Conservation (phyloP, 2,797 vertebrate species). For the Cyclura pinguis region DNA sequence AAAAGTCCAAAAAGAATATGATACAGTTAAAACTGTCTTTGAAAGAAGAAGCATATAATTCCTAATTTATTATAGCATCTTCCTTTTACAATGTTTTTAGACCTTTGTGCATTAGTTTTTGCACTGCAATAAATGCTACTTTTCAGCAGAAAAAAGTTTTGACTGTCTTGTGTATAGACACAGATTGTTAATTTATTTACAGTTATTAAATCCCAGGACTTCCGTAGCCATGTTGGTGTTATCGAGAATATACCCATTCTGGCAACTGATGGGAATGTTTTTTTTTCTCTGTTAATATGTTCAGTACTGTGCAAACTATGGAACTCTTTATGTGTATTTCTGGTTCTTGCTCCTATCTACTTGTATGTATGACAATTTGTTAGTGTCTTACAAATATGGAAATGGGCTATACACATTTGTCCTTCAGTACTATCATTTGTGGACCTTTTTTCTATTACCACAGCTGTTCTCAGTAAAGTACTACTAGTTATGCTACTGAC, state of each 20-base stretch:
- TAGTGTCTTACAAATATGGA: background rate
- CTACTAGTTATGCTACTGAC: background rate
- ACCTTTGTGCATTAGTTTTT: background rate
- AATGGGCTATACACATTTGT: background rate
- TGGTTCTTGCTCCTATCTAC: background rate
- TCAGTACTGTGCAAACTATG: background rate
- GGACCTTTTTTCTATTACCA: background rate
- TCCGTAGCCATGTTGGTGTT: background rate
- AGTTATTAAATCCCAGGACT: background rate
- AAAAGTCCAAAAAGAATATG: background rate
- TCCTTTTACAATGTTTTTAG: background rate
- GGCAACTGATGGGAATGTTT: background rate
- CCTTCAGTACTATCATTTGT: background rate
- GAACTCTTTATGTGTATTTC: background rate
- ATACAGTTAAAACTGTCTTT: background rate
- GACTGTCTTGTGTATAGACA: background rate
- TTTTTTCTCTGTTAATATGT: background rate
- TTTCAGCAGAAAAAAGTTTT: background rate
- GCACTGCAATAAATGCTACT: background rate
- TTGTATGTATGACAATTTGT: background rate
- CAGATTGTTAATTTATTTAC: background rate
- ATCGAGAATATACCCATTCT: background rate
- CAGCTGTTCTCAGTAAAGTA: background rate
- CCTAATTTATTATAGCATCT: background rate
- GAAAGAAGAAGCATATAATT: background rate